phyloP scores from a whole-genome alignment of 2,797 vertebrate species.

The Helicolenus hilgendorfi region DNA sequence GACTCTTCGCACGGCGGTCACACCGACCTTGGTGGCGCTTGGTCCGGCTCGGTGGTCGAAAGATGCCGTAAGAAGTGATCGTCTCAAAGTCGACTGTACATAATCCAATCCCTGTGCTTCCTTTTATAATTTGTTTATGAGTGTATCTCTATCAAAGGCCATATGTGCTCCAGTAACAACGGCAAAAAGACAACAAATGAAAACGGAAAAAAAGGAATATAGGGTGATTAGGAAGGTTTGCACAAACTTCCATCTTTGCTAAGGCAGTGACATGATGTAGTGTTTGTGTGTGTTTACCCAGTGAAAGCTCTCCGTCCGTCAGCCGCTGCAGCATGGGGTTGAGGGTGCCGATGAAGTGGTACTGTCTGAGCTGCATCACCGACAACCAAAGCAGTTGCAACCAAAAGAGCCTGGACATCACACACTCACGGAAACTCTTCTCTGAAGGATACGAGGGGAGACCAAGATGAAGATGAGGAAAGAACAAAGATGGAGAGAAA shows the following conservation, averaged over 20 bases:
- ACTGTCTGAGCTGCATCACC: constrained; percentile 94
- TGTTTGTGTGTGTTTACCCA: constrained; percentile 75
- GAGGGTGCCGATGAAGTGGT: constrained; percentile 96
- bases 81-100: background rate
- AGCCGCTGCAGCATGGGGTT: constrained; percentile 92
- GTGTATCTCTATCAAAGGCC: background rate
- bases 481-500: background rate
- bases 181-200: background rate
- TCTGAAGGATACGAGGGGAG: constrained; percentile 29
- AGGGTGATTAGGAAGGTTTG: background rate
- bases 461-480: background rate
- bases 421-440: constrained; percentile 86
- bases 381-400: constrained; percentile 95
- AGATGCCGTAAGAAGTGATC: background rate
- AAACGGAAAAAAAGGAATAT: background rate
- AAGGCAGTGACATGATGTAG: background rate
- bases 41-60: background rate
- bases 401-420: constrained; percentile 90
- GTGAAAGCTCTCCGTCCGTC: constrained; percentile 67
- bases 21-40: background rate
- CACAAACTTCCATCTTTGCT: background rate
- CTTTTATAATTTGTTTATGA: no score
- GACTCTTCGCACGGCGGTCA: no score
- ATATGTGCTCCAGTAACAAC: background rate
- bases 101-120: no score